Percentiles rank a stretch among this genome's conserved stretches.
phyloP scores from a whole-genome alignment of 2,888 invertebrate species.

The Dryadula phaetusa region DNA sequence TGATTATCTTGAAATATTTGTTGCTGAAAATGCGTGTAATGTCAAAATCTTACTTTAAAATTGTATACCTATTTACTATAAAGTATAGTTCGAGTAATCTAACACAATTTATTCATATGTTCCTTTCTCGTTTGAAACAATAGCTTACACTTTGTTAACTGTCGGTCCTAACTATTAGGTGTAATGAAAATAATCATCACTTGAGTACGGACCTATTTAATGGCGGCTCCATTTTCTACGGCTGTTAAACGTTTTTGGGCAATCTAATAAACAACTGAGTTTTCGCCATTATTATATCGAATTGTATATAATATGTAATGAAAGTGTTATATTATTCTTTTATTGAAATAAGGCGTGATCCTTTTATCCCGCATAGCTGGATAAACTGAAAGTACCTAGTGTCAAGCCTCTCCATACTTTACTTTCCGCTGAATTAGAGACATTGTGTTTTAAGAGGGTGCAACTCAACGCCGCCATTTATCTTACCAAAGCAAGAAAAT shows the following conservation, averaged over 20 bases:
- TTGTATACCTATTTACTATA: background rate
- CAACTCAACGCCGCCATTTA: no score
- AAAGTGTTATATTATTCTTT: no score
- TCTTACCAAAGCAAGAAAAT: no score
- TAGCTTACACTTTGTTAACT: slow-evolving; percentile 44
- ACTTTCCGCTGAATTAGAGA: no score
- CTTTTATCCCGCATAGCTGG: no score
- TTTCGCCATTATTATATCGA: background rate
- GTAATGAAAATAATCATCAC: slow-evolving; percentile 52
- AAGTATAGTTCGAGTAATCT: background rate
- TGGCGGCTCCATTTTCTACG: slow-evolving; percentile 50
- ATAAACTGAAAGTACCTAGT: no score
- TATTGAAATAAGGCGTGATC: no score
- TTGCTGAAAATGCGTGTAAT: background rate
- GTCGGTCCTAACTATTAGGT: slow-evolving; percentile 50
- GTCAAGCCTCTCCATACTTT: no score
- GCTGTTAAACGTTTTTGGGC: slow-evolving; percentile 45
- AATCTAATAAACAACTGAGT: slow-evolving; percentile 45
- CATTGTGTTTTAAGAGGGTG: no score
- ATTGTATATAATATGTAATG: background rate
- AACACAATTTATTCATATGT: background rate
- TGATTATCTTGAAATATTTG: no score
- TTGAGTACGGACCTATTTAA: slow-evolving; percentile 49
- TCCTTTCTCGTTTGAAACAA: slow-evolving; percentile 1
- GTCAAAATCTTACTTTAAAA: background rate